A percentile compares a stretch with the other conserved stretches of the same genome.
Conservation (phyloP, 2,113 vertebrate genomes). For the Aspiorhynchus laticeps region DNA sequence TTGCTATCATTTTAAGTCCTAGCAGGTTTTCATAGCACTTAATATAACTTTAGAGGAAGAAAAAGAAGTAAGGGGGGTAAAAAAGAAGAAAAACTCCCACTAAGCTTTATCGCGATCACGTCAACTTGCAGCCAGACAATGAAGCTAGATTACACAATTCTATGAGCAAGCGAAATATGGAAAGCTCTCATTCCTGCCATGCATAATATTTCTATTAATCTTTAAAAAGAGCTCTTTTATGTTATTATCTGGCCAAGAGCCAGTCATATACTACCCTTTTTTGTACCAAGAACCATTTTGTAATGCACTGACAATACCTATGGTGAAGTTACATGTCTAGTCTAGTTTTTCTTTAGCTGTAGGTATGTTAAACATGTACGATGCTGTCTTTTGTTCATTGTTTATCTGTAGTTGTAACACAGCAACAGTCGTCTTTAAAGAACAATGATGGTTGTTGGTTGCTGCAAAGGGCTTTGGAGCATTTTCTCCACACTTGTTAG, state of each 20-base stretch:
- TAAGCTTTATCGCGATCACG: conserved; percentile 15
- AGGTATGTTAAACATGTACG: not conserved
- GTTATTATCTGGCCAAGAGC: conserved; percentile 44
- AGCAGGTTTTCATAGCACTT: not conserved
- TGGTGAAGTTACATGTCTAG: not conserved
- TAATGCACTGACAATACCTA: not conserved
- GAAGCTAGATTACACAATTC: conserved; percentile 53
- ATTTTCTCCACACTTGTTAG: not conserved
- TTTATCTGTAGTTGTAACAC: too few species aligned
- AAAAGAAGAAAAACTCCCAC: not conserved
- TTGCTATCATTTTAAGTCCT: not conserved
- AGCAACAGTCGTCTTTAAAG: not conserved
- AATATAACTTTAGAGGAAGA: conserved; percentile 20
- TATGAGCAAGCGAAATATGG: conserved; percentile 41
- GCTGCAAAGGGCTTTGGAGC: not conserved
- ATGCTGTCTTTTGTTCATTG: conserved; percentile 3
- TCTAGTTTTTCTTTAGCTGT: not conserved
- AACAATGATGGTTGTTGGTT: not conserved
- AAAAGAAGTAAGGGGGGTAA: not conserved
- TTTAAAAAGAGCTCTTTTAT: conserved; percentile 47
- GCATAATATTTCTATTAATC: conserved; percentile 51
- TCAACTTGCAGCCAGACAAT: conserved; percentile 39
- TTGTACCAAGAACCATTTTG: not conserved
- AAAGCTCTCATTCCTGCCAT: conserved; percentile 20
- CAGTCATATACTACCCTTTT: not conserved